These are phyloP conservation scores for Notothenia coriiceps DNA, from an alignment of 2,113 vertebrate genomes.

Conservation along the genomic window DNA sequence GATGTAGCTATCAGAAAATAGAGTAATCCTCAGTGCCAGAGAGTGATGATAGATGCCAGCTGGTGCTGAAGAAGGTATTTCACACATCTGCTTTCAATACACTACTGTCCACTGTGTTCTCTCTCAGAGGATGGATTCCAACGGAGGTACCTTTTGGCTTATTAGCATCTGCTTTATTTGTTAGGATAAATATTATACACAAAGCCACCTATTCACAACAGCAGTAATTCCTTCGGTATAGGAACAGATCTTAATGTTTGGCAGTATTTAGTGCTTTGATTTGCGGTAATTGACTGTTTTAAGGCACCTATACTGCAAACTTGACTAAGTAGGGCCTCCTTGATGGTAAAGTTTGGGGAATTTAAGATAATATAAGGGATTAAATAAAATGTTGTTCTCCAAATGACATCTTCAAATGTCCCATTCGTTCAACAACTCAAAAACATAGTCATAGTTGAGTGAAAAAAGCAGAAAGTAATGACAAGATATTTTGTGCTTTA, in stretches of 20 bases:
- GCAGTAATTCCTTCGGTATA: neutral
- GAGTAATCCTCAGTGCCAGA: conserved; percentile 40
- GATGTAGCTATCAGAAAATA: conserved; percentile 51
- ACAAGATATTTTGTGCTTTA: too few relatives aligned
- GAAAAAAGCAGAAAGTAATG: too few relatives aligned
- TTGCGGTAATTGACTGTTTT: neutral
- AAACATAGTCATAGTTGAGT: too few relatives aligned
- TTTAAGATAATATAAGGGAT: neutral
- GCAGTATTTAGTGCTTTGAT: neutral
- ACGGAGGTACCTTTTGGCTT: conserved; percentile 35
- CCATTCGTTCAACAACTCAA: too few relatives aligned
- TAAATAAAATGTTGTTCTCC: too few relatives aligned
- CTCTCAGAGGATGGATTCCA: conserved; percentile 62
- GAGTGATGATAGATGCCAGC: conserved; percentile 64
- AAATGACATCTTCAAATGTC: too few relatives aligned
- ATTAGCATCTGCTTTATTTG: conserved; percentile 43
- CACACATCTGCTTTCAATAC: conserved; percentile 77
- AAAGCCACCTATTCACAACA: conserved; percentile 11
- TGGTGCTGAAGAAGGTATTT: conserved; percentile 71
- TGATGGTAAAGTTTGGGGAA: neutral
- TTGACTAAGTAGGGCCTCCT: neutral
- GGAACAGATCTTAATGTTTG: neutral
- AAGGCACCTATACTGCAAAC: neutral
- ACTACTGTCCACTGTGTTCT: conserved; percentile 73
- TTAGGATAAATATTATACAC: conserved; percentile 24